A percentile compares a stretch with the other conserved stretches of the same genome.
Conservation (phyloP, 2,888 invertebrate genomes). For the Hymenopus coronatus region DNA sequence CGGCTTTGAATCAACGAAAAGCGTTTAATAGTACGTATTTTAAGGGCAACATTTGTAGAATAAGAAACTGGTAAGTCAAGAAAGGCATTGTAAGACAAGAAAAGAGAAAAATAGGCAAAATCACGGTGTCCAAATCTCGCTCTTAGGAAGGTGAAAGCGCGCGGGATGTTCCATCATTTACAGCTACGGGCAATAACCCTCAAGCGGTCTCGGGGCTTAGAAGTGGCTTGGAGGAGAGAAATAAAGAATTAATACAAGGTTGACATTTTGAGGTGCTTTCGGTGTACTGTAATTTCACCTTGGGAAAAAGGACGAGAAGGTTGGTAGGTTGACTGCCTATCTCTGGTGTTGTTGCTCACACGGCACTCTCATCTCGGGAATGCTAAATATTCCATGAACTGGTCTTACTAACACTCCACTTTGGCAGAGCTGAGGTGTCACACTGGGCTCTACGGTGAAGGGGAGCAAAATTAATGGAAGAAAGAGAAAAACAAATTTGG, state of each 20-base stretch:
- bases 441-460: not conserved
- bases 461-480: not conserved
- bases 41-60: too few relatives aligned
- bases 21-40: too few relatives aligned
- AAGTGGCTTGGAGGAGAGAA: not conserved
- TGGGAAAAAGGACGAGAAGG: not conserved
- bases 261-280: conserved; percentile 21
- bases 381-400: conserved; percentile 19
- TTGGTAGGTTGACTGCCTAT: not conserved
- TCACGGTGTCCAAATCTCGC: not conserved
- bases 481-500: not conserved
- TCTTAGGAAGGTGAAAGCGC: not conserved
- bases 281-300: conserved; percentile 16
- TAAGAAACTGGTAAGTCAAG: not conserved
- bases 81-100: not conserved
- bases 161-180: not conserved
- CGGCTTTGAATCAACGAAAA: too few relatives aligned
- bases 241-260: not conserved
- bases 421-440: not conserved
- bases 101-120: not conserved
- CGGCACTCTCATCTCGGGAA: conserved; percentile 22
- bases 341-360: conserved; percentile 4
- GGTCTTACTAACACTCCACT: not conserved
- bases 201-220: not conserved
- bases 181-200: not conserved